Conservation (phyloP, 2,888 invertebrate species). For the Trichogramma evanescens region DNA sequence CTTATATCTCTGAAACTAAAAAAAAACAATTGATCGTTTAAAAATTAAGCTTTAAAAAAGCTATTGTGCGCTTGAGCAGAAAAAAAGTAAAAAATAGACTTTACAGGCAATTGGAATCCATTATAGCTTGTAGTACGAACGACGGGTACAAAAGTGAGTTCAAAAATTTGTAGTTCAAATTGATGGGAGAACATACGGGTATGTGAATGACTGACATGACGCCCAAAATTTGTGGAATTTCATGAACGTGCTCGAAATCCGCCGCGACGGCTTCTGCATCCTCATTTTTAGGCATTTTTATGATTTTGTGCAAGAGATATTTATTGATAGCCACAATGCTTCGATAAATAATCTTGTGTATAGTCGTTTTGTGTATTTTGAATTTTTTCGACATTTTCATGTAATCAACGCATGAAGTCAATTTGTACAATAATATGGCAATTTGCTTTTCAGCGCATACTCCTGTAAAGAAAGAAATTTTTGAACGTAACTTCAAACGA, state of each 20-base stretch:
- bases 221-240: slow-evolving; percentile 34
- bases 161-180: slow-evolving; percentile 21
- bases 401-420: slow-evolving; percentile 24
- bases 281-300: slow-evolving; percentile 29
- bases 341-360: slow-evolving; percentile 29
- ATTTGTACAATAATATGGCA: slow-evolving; percentile 25
- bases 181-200: slow-evolving; percentile 22
- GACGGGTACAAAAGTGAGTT: slow-evolving; percentile 27
- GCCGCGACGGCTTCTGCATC: slow-evolving; percentile 27
- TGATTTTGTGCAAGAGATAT: slow-evolving; percentile 23
- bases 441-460: slow-evolving; percentile 28
- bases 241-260: slow-evolving; percentile 26
- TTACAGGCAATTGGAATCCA: slow-evolving; percentile 28
- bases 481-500: background rate
- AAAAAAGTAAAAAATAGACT: background rate
- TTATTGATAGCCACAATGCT: slow-evolving; percentile 30
- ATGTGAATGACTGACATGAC: slow-evolving; percentile 30
- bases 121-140: slow-evolving; percentile 27
- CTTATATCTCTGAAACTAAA: slow-evolving; percentile 27
- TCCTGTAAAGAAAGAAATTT: slow-evolving; percentile 19
- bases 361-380: slow-evolving; percentile 27
- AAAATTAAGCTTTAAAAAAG: no score
- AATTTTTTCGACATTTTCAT: slow-evolving; percentile 25
- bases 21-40: slow-evolving; percentile 3
- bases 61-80: background rate